Conservation (phyloP, 2,888 invertebrate species). For the Zygothrica quintamaculata region DNA sequence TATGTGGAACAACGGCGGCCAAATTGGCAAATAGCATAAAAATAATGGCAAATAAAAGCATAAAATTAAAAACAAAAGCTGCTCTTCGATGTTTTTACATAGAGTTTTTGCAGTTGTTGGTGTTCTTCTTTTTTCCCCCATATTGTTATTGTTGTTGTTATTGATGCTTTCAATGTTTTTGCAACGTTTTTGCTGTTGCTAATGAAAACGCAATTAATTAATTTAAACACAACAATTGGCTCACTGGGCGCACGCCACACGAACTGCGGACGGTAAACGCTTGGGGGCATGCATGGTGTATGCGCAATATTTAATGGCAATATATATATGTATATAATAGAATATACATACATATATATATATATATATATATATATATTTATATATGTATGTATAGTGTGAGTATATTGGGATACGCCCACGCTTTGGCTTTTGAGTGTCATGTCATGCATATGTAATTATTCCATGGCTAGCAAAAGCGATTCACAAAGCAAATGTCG, state of each 20-base stretch:
- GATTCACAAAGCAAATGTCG: constrained; percentile 62
- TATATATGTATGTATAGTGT: neutral
- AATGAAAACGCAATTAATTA: constrained; percentile 75
- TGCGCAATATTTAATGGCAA: constrained; percentile 59
- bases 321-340: neutral
- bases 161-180: constrained; percentile 4
- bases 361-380: neutral
- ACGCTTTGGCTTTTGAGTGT: constrained; percentile 52
- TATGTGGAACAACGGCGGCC: constrained; percentile 60
- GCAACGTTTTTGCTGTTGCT: constrained; percentile 36
- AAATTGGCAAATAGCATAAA: constrained; percentile 69
- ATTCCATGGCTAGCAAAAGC: constrained; percentile 63
- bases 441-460: constrained; percentile 77
- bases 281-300: constrained; percentile 38
- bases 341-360: neutral
- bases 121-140: constrained; percentile 1
- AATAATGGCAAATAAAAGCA: constrained; percentile 68
- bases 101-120: constrained; percentile 3
- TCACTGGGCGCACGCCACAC: constrained; percentile 30
- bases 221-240: constrained; percentile 73
- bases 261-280: constrained; percentile 33
- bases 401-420: constrained; percentile 68
- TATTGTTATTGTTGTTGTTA: constrained; percentile 5
- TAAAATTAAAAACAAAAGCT: constrained; percentile 68
- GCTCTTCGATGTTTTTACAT: constrained; percentile 6